Percentiles rank a stretch among this genome's conserved stretches.
These are phyloP conservation scores for Berghia stephanieae DNA, from an alignment of 1,140 invertebrate genomes.

Conservation along the genomic window DNA sequence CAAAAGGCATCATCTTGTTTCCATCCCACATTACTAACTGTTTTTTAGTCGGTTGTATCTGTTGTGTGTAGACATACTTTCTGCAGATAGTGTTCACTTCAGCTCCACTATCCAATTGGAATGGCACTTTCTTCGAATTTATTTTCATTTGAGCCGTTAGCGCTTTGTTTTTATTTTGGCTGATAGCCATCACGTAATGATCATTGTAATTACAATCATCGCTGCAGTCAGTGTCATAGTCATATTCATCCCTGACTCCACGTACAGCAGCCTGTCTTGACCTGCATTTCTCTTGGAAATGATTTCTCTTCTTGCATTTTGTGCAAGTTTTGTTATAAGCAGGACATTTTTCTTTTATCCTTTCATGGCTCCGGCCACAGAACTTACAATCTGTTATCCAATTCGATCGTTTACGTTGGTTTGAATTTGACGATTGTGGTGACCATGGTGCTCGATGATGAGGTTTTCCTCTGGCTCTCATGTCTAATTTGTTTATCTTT, in stretches of 20 bases:
- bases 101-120: background rate
- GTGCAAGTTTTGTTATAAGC: background rate
- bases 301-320: constrained; percentile 1
- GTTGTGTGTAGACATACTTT: background rate
- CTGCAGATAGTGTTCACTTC: background rate
- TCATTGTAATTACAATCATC: background rate
- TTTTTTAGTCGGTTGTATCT: background rate
- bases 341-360: background rate
- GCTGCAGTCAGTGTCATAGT: background rate
- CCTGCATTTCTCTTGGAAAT: background rate
- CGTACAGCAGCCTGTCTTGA: background rate
- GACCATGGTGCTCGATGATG: too few species aligned
- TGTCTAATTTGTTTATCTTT: background rate
- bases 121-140: background rate
- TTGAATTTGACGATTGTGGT: too few species aligned
- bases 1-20: background rate
- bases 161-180: background rate
- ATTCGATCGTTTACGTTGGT: too few species aligned
- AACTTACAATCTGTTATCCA: constrained; percentile 10
- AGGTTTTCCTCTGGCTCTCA: too few species aligned
- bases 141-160: background rate
- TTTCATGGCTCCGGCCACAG: background rate
- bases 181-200: background rate
- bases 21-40: background rate
- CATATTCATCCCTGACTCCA: too few species aligned